Conservation (phyloP, 2,888 invertebrate species). For the Chirona hameri region DNA sequence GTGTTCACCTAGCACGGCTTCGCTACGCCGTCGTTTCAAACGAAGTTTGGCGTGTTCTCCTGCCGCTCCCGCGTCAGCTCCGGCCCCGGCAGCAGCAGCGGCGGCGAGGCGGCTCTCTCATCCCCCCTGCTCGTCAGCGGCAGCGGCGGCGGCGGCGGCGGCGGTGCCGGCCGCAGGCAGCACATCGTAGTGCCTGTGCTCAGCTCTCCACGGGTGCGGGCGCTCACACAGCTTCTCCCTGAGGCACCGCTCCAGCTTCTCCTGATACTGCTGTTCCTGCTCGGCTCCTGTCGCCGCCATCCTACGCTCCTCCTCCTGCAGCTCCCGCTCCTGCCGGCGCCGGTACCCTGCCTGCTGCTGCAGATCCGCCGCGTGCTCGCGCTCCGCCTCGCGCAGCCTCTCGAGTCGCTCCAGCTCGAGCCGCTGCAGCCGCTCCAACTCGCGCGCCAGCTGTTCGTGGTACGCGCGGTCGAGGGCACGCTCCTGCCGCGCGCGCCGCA, state of each 20-base stretch:
- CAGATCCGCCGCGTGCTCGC: slow-evolving; percentile 9
- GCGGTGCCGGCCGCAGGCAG: neutral
- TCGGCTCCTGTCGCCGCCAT: neutral
- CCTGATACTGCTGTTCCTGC: neutral
- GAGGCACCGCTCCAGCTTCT: neutral
- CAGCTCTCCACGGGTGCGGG: slow-evolving; percentile 8
- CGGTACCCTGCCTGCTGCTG: neutral
- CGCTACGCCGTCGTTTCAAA: too few species aligned
- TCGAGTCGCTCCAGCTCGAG: slow-evolving; percentile 10
- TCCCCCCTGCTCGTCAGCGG: neutral
- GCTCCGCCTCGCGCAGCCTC: neutral
- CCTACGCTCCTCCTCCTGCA: neutral
- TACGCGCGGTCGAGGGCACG: slow-evolving; percentile 3
- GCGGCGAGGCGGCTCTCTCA: too few species aligned
- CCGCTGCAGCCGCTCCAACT: slow-evolving; percentile 22
- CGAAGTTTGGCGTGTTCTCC: too few species aligned
- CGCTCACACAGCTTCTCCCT: neutral
- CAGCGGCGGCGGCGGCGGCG: neutral
- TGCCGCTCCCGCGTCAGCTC: too few species aligned
- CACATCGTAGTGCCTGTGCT: neutral
- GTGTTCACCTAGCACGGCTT: too few species aligned
- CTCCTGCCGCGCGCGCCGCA: neutral
- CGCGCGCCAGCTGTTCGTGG: neutral
- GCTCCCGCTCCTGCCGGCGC: neutral
- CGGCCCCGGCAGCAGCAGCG: too few species aligned